Base-by-base conservation (phyloP, 2,888 invertebrate genomes). In the Cheilosia vernalis region DNA sequence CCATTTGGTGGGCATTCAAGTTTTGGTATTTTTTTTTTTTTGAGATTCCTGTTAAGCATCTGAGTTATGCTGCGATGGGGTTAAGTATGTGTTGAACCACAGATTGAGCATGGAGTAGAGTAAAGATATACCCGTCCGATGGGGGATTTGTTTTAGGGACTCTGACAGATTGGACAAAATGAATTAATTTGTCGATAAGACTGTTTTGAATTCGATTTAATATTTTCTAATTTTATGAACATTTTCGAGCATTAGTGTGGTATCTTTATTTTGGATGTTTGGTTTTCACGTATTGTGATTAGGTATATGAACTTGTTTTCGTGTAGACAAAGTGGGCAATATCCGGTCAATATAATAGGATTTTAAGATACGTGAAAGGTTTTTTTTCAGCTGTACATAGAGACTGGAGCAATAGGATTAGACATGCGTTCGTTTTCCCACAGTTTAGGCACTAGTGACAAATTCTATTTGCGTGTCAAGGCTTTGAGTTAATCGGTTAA, bases 101-200 rank as follows among this genome's bases (percentile, higher is more conserved):
- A 44, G 64, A 70, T 55, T 44, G 53, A 42, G 63, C 49, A 67
- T 51, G 51, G n/a, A 37, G 63, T 37, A 44, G 64, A 44, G 64
- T 64, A 24, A 21, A 33, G 17, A 37, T 40, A 66, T 49, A 21
- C 21, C 19, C 47, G n/a, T 15, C 2, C 47, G 17, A 17, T 70
- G 37, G 44, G 19, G 49, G 61, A 81, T 69, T 81, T 66, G 70
- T 67, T 77, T 72, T 77, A 72, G 60, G 66, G 47, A 60, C 33
- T 30, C 27, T 19, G 37, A 61, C 44, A 79, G 55, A 49, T 60
- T 55, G 58, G 58, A 51, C 24, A 53, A 53, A 66, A 51, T 37
- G 83, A 63, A 84, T 79, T 84, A 79, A 84, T 37, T 84, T 74
- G 67, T 40, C 69, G 79, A 84, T 84, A 84, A 84, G 73, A 30